Evolutionary conservation across 1,140 invertebrate species (phyloP).

Genomic region (Chironomus striatipennis): DNA sequence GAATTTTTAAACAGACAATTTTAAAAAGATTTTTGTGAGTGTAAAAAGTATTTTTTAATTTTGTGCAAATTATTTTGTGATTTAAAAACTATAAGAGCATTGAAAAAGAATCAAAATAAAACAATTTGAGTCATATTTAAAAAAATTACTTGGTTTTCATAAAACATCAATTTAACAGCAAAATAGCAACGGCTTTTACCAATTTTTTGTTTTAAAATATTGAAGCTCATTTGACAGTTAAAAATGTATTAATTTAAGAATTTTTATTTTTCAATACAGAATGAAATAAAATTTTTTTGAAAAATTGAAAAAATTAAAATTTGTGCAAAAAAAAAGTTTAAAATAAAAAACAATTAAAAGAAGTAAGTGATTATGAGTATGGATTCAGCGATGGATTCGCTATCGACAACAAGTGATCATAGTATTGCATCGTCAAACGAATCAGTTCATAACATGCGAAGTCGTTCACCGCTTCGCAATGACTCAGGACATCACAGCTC

Average conservation of each 20-base stretch:
- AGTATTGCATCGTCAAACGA: constrained; percentile 39
- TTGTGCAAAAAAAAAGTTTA: background rate
- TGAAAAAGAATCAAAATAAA: background rate
- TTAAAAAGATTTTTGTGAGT: no score
- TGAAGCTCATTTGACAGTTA: no score
- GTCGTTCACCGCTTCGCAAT: constrained; percentile 16
- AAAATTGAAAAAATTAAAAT: constrained; percentile 31
- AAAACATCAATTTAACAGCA: background rate
- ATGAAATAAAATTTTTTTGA: background rate
- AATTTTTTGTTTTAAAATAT: background rate
- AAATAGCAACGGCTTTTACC: background rate
- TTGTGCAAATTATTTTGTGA: no score
- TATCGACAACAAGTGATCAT: constrained; percentile 54
- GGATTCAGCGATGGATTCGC: constrained; percentile 60
- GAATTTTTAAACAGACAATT: no score
- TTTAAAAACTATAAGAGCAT: no score
- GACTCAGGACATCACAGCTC: constrained; percentile 30
- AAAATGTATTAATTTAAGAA: background rate
- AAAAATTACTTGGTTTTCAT: background rate
- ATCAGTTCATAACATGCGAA: constrained; percentile 24
- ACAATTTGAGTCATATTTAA: background rate
- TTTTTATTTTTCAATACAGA: background rate
- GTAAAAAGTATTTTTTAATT: no score
- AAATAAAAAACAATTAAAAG: background rate
- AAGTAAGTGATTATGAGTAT: constrained; percentile 31